Conservation (phyloP, 2,113 vertebrate genomes). For the Bujurquina vittata region DNA sequence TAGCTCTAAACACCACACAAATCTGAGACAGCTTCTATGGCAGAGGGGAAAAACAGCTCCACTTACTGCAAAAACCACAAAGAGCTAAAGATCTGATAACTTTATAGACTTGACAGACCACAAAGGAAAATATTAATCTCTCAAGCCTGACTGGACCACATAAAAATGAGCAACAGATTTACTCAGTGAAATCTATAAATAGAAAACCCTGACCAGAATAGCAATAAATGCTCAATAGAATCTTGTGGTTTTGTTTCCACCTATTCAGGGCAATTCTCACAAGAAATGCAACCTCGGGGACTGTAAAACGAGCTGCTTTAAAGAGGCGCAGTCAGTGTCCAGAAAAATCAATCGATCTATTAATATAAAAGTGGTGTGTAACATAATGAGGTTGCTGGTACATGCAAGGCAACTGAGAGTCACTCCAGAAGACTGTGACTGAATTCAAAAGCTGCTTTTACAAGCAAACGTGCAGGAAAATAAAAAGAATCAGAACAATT, state of each 20-base stretch:
- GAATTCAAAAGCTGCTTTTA: background rate
- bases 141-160: background rate
- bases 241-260: background rate
- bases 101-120: conserved; percentile 15
- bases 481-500: background rate
- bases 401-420: background rate
- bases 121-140: background rate
- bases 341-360: conserved; percentile 39
- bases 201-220: conserved; percentile 21
- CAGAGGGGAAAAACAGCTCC: background rate
- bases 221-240: conserved; percentile 19
- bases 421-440: background rate
- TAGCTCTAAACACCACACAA: background rate
- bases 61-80: background rate
- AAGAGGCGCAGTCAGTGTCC: conserved; percentile 6
- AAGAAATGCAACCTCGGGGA: background rate
- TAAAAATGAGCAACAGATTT: background rate
- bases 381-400: conserved; percentile 31
- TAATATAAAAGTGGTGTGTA: conserved; percentile 42
- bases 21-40: conserved; percentile 13
- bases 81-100: conserved; percentile 32
- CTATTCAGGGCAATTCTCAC: too few species aligned
- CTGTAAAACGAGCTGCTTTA: conserved; percentile 9
- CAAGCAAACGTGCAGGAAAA: background rate
- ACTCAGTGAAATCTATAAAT: conserved; percentile 16